Conservation (phyloP, 2,888 invertebrate species). For the Mythimna ferrago region DNA sequence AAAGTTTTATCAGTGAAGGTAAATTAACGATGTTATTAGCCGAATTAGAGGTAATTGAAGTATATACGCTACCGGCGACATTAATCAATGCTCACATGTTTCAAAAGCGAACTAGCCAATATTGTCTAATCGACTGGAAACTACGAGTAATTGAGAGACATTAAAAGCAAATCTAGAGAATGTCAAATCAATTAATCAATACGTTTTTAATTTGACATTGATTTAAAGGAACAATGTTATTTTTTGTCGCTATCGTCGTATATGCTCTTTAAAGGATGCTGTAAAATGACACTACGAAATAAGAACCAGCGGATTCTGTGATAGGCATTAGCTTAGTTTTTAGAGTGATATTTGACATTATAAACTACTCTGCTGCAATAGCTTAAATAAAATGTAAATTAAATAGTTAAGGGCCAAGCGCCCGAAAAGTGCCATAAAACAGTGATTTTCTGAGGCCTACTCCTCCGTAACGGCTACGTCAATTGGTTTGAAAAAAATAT, state of each 20-base stretch:
- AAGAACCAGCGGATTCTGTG: no score
- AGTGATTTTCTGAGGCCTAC: no score
- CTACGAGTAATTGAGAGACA: background rate
- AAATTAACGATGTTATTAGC: constrained; percentile 30
- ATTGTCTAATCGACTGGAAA: background rate
- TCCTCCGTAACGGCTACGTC: no score
- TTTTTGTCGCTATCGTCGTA: background rate
- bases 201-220: constrained; percentile 8
- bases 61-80: background rate
- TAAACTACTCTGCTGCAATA: no score
- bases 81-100: background rate
- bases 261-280: background rate
- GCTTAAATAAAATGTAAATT: no score
- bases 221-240: background rate
- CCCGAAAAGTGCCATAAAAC: no score
- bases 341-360: no score
- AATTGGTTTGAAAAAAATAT: no score
- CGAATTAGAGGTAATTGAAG: constrained; percentile 42
- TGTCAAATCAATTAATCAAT: constrained; percentile 25
- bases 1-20: constrained; percentile 11
- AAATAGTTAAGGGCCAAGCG: no score
- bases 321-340: no score
- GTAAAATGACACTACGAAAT: no score
- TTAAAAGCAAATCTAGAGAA: constrained; percentile 1
- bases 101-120: background rate